phyloP scores from a whole-genome alignment of 1,140 invertebrate genomes.

The Tetramorium simillimum region DNA sequence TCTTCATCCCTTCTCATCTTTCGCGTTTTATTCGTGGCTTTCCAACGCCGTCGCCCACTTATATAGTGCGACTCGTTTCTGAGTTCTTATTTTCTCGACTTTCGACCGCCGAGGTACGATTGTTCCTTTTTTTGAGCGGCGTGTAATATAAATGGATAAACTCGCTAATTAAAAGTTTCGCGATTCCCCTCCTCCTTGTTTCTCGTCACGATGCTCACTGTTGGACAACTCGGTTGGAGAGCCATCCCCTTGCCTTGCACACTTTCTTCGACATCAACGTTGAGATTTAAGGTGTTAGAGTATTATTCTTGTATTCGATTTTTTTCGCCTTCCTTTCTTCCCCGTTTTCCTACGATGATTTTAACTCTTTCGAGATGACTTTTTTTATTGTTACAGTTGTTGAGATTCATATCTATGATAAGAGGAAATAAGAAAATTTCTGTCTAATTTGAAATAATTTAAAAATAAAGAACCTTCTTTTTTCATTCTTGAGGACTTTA shows the following conservation, averaged over 20 bases:
- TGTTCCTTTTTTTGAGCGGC: conserved; percentile 74
- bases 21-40: conserved; percentile 30
- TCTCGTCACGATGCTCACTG: conserved; percentile 16
- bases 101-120: conserved; percentile 42
- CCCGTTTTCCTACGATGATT: conserved; percentile 8
- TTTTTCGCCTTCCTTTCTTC: conserved; percentile 17
- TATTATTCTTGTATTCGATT: neutral
- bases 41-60: conserved; percentile 39
- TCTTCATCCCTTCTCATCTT: conserved; percentile 25
- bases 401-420: neutral
- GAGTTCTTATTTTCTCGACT: conserved; percentile 59
- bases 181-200: neutral
- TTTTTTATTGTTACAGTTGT: neutral
- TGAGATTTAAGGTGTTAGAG: conserved; percentile 28
- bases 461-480: neutral
- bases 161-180: conserved; percentile 82
- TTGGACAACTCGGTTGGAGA: conserved; percentile 9
- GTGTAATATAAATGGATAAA: conserved; percentile 80
- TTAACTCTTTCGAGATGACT: conserved; percentile 23
- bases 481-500: neutral
- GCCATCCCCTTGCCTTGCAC: neutral
- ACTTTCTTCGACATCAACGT: neutral
- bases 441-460: conserved; percentile 20
- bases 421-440: neutral
- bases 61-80: conserved; percentile 9